Conservation (phyloP, 2,888 invertebrate species). For the Tuta absoluta region DNA sequence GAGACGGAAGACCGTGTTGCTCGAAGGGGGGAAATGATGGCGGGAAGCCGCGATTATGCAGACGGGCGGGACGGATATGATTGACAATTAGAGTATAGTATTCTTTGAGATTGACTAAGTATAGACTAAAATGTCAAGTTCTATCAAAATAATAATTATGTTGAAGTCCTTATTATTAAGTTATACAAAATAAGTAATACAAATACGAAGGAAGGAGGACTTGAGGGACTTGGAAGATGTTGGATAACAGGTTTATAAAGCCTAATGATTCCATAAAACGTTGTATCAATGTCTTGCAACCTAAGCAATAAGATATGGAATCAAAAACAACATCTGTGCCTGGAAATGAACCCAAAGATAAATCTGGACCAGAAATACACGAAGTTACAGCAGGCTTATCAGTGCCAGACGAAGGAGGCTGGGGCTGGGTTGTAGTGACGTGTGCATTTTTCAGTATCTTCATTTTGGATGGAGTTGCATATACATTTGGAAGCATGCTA, state of each 20-base stretch:
- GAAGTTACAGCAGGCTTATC: slow-evolving; percentile 73
- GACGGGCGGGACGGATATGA: too few relatives aligned
- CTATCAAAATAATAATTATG: too few relatives aligned
- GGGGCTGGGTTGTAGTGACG: slow-evolving; percentile 72
- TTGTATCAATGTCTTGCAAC: slow-evolving; percentile 3
- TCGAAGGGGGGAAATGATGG: too few relatives aligned
- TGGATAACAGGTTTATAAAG: neutral
- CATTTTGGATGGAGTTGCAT: slow-evolving; percentile 63
- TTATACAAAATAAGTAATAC: too few relatives aligned
- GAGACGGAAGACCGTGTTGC: too few relatives aligned
- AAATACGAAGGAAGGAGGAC: too few relatives aligned
- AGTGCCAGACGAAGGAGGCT: slow-evolving; percentile 67
- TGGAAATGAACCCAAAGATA: slow-evolving; percentile 8
- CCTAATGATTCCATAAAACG: neutral
- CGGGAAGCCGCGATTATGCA: too few relatives aligned
- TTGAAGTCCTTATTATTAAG: too few relatives aligned
- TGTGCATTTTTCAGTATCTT: slow-evolving; percentile 56
- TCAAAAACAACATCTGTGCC: neutral
- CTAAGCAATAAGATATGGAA: neutral
- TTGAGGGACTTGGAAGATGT: too few relatives aligned
- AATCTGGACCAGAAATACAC: slow-evolving; percentile 61
- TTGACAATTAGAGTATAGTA: too few relatives aligned
- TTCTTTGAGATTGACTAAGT: too few relatives aligned
- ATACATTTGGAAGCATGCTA: slow-evolving; percentile 66
- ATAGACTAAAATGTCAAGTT: too few relatives aligned